Evolutionary conservation across 2,888 invertebrate species (phyloP), one percentile per base, ranked within the genome.

Genomic region (Eremobia ochroleuca): DNA sequence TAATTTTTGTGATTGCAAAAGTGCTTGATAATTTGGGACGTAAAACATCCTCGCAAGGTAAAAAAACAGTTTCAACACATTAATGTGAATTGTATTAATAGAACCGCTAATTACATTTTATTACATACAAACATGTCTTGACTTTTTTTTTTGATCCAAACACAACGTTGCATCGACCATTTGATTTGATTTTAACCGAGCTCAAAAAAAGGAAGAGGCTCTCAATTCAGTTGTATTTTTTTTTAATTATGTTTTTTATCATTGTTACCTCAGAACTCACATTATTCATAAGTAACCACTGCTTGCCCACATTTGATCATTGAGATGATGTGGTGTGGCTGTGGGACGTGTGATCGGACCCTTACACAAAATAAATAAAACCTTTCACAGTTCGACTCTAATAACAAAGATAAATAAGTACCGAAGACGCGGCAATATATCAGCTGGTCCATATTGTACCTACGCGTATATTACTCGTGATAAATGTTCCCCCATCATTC

Each of bases 401-500:
- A 85, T 82, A 87, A 80, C 75, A 73, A 81, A 81, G 85, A 82
- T 83, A 77, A 86, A 85, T 85, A 85, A 79, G 73, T 69, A 58
- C 64, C 64, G 65, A 83, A 85, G 78, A 73, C 49, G 28, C 8
- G n/a, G 85, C 61, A 69, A 82, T 87, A 78, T 70, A 73, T 88
- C 78, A 85, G 43, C 62, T 34, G 67, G 61, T 61, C 40, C 66
- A 74, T 58, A 75, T 70, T 77, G 77, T 52, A 31, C 68, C 52
- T n/a, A 52, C 70, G 68, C 76, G 71, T 75, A 70, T 82, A 76
- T 79, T 70, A 64, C 61, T 28, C 68, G 68, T 86, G 87, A 88
- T 80, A 83, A 85, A 88, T 88, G 86, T 74, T n/a, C 58, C 34
- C 55, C 46, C 79, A 88, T 87, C 80, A 81, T 76, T 79, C 71